Evolutionary conservation across 2,888 invertebrate species (phyloP).

Genomic region (Acleris laterana): DNA sequence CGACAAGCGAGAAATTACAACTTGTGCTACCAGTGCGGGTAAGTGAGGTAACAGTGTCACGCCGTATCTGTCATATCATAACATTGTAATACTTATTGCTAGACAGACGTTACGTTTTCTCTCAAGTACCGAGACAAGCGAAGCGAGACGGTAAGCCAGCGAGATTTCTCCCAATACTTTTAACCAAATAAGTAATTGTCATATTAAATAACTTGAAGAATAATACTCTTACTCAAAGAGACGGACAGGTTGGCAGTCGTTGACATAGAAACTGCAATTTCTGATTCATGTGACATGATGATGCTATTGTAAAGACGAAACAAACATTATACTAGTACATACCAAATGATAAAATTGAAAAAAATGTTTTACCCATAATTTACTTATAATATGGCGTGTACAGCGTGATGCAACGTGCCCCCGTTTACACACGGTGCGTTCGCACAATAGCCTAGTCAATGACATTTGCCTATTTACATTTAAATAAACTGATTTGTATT

Average conservation of each 20-base stretch:
- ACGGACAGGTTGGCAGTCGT: constrained; percentile 8
- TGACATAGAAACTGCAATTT: constrained; percentile 1
- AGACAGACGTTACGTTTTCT: no score
- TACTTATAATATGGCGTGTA: constrained; percentile 2
- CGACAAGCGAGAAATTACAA: no score
- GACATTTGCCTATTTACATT: not conserved
- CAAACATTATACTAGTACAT: not conserved
- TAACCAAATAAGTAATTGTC: not conserved
- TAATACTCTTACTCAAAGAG: not conserved
- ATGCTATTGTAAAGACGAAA: constrained; percentile 16
- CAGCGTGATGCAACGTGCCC: constrained; percentile 20
- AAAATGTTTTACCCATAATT: not conserved
- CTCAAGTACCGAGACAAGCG: no score
- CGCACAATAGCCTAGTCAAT: constrained; percentile 14
- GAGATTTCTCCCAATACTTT: not conserved
- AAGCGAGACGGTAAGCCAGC: no score
- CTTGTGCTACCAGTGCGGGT: no score
- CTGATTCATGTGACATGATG: constrained; percentile 3
- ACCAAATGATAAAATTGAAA: constrained; percentile 14
- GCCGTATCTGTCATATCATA: no score
- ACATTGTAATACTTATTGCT: no score
- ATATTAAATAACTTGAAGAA: no score
- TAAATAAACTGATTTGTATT: not conserved
- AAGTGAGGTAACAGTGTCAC: no score
- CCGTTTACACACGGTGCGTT: constrained; percentile 27